A percentile compares a stretch with the other conserved stretches of the same genome.
Evolutionary conservation across 1,140 invertebrate genomes (phyloP).

Genomic region (Eueides isabella): DNA sequence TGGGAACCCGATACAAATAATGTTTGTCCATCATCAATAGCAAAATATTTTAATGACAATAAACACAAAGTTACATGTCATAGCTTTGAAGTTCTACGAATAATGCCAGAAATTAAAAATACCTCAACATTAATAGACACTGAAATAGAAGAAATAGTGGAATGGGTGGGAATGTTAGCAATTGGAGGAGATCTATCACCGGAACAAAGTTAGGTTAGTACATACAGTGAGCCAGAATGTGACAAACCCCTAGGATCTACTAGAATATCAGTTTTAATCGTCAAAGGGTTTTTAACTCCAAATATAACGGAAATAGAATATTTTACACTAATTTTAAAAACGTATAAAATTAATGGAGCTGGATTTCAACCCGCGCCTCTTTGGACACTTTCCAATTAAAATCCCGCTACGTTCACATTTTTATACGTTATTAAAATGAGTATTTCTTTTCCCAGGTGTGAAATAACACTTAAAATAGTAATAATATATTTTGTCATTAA

Average conservation of each 20-base stretch:
- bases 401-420: too few species aligned
- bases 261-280: constrained; percentile 57
- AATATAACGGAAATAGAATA: too few species aligned
- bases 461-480: too few species aligned
- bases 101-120: constrained; percentile 55
- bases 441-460: too few species aligned
- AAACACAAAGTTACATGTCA: constrained; percentile 50
- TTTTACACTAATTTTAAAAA: too few species aligned
- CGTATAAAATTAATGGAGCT: too few species aligned
- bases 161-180: constrained; percentile 72
- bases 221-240: constrained; percentile 62
- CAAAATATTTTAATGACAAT: constrained; percentile 67
- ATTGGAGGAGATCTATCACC: constrained; percentile 52
- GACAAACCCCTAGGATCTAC: constrained; percentile 49
- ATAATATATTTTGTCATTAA: too few species aligned
- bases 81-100: constrained; percentile 39
- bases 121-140: constrained; percentile 59
- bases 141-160: constrained; percentile 62
- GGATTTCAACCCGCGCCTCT: too few species aligned
- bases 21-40: constrained; percentile 71
- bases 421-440: too few species aligned
- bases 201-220: constrained; percentile 60
- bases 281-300: constrained; percentile 64
- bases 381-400: too few species aligned
- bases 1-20: constrained; percentile 65